Evolutionary conservation across 2,113 vertebrate species (phyloP).

Genomic region (Crotalus horridus): DNA sequence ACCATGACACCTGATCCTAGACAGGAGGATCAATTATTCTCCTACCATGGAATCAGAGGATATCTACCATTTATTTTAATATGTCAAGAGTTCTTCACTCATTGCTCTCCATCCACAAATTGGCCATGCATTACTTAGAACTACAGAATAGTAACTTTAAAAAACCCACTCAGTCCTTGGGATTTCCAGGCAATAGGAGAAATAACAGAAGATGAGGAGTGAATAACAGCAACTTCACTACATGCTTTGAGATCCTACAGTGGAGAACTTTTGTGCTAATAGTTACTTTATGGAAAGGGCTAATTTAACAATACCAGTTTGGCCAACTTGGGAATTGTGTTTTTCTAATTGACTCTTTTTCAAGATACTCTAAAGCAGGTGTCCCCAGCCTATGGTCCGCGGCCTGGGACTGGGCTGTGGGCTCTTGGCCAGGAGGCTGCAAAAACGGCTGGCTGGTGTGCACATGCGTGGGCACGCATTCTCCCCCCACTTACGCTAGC

Average conservation of each 20-base stretch:
- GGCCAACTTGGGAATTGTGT: background rate
- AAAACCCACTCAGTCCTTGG: too few species aligned
- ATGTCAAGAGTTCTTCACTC: background rate
- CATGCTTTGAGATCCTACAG: background rate
- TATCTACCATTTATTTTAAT: background rate
- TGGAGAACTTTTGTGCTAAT: background rate
- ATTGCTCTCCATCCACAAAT: too few species aligned
- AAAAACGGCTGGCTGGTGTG: too few species aligned
- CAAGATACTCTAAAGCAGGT: too few species aligned
- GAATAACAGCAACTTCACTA: background rate
- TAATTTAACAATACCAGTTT: background rate
- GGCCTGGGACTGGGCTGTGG: too few species aligned
- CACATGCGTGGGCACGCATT: fast-evolving
- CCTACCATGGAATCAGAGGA: background rate
- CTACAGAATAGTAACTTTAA: background rate
- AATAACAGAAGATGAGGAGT: background rate
- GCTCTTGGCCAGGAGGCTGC: too few species aligned
- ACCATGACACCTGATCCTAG: background rate
- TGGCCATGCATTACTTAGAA: background rate
- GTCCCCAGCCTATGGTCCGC: too few species aligned
- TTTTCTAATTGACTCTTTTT: background rate
- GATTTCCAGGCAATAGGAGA: background rate
- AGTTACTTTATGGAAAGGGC: background rate
- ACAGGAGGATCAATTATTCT: background rate
- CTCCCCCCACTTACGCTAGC: too few species aligned